phyloP scores from a whole-genome alignment of 2,797 vertebrate genomes.

The Mormyrus hasselquistii region DNA sequence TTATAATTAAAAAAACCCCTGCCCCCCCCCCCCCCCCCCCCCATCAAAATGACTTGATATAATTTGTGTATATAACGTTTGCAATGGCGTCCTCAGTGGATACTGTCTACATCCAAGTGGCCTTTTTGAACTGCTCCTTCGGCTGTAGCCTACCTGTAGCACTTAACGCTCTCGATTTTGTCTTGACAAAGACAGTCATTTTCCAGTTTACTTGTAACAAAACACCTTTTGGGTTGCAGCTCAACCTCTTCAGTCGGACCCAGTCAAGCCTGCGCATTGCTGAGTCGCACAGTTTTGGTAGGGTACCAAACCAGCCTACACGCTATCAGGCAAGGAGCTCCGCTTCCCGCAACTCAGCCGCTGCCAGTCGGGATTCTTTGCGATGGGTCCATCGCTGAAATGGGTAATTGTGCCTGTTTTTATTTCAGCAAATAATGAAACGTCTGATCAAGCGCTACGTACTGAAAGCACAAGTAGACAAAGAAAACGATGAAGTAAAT shows the following conservation, averaged over 20 bases:
- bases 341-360: not conserved
- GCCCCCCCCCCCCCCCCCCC: not conserved
- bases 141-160: not conserved
- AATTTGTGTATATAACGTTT: not conserved
- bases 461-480: slow-evolving; percentile 83
- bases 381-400: not conserved
- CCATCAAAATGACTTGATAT: not conserved
- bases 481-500: slow-evolving; percentile 82
- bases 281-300: slow-evolving; percentile 79
- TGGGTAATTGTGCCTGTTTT: not conserved
- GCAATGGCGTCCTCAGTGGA: not conserved
- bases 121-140: not conserved
- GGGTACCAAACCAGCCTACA: slow-evolving; percentile 77
- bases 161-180: not conserved
- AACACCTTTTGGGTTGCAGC: slow-evolving; percentile 59
- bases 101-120: not conserved
- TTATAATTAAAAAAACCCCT: not conserved
- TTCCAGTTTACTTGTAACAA: not conserved
- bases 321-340: slow-evolving; percentile 70
- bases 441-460: slow-evolving; percentile 82
- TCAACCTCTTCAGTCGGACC: slow-evolving; percentile 70
- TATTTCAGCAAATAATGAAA: slow-evolving; percentile 80
- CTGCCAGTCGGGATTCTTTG: not conserved
- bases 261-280: slow-evolving; percentile 75
- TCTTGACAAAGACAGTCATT: not conserved